phyloP scores from a whole-genome alignment of 2,113 vertebrate genomes.

The Regulus satrapa region DNA sequence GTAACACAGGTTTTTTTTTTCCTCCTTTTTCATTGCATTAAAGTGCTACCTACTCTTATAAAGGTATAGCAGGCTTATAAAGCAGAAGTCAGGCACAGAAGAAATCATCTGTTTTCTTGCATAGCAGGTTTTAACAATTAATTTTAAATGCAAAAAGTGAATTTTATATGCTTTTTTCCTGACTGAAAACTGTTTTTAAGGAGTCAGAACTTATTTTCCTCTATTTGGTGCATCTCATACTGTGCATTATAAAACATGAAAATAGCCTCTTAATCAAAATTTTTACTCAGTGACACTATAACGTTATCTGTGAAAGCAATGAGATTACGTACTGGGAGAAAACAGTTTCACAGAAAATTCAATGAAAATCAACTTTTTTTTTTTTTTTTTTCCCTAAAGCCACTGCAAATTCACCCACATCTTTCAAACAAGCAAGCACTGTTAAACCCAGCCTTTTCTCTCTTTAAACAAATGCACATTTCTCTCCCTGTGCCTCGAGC shows the following conservation, averaged over 20 bases:
- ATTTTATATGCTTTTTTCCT: neutral
- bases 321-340: neutral
- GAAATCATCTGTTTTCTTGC: neutral
- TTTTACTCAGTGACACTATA: neutral
- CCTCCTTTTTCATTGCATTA: neutral
- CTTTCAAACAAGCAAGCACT: neutral
- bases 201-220: neutral
- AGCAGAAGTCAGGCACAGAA: neutral
- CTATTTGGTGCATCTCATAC: neutral
- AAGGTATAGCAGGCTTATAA: neutral
- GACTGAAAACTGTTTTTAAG: neutral
- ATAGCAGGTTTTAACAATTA: neutral
- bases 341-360: neutral
- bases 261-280: neutral
- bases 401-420: neutral
- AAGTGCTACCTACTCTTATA: neutral
- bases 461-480: neutral
- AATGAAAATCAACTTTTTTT: neutral
- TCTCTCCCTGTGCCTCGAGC: neutral
- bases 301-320: neutral
- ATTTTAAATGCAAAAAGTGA: neutral
- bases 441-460: neutral
- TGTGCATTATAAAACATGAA: neutral
- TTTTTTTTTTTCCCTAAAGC: neutral
- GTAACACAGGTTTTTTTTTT: neutral